A percentile compares a stretch with the other conserved stretches of the same genome.
Conservation (phyloP, 1,140 invertebrate species). For the Heliconius melpomene region DNA sequence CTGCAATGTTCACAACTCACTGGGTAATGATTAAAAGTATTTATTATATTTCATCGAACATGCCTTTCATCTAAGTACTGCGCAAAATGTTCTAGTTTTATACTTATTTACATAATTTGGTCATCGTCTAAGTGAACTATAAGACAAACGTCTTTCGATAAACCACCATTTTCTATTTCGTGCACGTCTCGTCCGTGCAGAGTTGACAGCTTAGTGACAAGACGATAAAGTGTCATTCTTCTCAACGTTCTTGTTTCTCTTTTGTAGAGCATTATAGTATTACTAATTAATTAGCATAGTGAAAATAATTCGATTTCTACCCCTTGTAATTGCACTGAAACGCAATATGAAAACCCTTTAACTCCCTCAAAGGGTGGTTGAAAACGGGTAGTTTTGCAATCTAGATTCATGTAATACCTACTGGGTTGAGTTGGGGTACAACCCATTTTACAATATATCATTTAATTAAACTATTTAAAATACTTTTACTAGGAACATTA, state of each 20-base stretch:
- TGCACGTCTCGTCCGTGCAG: constrained; percentile 38
- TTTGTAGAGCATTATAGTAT: constrained; percentile 33
- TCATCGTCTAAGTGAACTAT: background rate
- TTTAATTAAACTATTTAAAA: no score
- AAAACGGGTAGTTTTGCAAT: no score
- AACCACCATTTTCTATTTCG: constrained; percentile 37
- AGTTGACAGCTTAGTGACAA: constrained; percentile 37
- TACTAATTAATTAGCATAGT: background rate
- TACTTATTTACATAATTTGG: background rate
- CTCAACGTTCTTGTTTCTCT: constrained; percentile 37
- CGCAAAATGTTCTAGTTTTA: background rate
- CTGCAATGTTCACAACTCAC: background rate
- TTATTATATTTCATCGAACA: background rate
- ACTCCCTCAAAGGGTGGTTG: no score
- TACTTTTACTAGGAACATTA: background rate
- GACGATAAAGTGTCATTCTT: constrained; percentile 34
- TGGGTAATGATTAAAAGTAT: background rate
- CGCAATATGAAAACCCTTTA: no score
- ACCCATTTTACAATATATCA: no score
- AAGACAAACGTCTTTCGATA: constrained; percentile 18
- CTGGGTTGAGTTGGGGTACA: no score
- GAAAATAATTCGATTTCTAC: no score
- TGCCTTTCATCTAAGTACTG: background rate
- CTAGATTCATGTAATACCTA: no score
- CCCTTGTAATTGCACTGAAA: no score